phyloP scores from a whole-genome alignment of 2,888 invertebrate genomes.

The Drosophila algonquin region DNA sequence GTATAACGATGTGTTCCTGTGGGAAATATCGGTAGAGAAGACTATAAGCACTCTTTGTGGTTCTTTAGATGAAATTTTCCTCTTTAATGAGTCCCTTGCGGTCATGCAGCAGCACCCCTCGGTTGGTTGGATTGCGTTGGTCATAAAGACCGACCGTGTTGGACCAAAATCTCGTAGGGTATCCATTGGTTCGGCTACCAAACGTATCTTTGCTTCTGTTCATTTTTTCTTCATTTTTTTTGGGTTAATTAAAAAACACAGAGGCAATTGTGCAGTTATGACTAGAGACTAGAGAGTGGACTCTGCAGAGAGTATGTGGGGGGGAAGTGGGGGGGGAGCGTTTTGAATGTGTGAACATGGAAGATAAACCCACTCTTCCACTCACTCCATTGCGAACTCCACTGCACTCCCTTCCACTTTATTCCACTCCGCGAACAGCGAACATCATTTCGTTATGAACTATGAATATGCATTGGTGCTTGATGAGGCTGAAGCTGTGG shows the following conservation, averaged over 20 bases:
- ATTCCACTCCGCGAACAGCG: background rate
- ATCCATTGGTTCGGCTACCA: background rate
- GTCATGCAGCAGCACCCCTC: too few relatives aligned
- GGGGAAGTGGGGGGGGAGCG: too few relatives aligned
- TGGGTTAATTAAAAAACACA: conserved; percentile 69
- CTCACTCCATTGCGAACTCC: background rate
- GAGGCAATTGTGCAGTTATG: conserved; percentile 72
- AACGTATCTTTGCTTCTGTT: background rate
- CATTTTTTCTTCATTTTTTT: conserved; percentile 44
- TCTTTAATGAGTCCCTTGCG: too few relatives aligned
- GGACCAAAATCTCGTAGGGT: background rate
- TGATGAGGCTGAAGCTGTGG: conserved; percentile 51
- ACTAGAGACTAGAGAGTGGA: conserved; percentile 1
- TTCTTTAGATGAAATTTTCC: too few relatives aligned
- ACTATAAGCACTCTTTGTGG: too few relatives aligned
- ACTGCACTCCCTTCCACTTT: conserved; percentile 10
- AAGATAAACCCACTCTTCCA: conserved; percentile 44
- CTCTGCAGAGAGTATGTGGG: too few relatives aligned
- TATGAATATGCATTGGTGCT: conserved; percentile 71
- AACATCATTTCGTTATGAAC: conserved; percentile 25
- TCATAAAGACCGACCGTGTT: background rate
- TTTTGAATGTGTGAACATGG: conserved; percentile 55
- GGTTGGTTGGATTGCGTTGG: too few relatives aligned
- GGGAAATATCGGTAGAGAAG: too few relatives aligned
- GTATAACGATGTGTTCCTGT: too few relatives aligned